Evolutionary conservation across 2,888 invertebrate species (phyloP).

Genomic region (Amphiduros pacificus): DNA sequence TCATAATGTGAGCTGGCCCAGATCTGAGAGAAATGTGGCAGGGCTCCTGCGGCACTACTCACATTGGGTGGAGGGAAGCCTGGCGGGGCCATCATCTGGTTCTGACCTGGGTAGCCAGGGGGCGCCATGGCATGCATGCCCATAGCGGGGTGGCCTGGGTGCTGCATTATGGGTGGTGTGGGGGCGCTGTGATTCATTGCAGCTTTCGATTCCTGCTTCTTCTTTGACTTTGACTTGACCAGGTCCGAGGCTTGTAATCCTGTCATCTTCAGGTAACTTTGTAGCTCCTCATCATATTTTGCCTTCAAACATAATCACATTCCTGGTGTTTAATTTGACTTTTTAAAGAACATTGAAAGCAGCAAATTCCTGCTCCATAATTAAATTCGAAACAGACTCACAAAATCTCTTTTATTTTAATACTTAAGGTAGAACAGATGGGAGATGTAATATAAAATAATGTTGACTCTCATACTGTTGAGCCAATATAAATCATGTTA

Average conservation of each 20-base stretch:
- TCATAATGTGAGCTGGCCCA: slow-evolving; percentile 19
- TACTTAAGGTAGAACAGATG: too few species aligned
- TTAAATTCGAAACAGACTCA: too few species aligned
- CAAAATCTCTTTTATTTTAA: too few species aligned
- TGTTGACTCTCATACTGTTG: too few species aligned
- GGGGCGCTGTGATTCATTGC: background rate
- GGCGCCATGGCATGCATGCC: slow-evolving; percentile 10
- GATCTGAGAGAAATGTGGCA: slow-evolving; percentile 21
- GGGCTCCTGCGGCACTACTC: slow-evolving; percentile 5
- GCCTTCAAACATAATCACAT: slow-evolving; percentile 21
- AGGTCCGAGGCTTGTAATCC: slow-evolving; percentile 35
- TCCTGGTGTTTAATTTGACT: too few species aligned
- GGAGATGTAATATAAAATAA: too few species aligned
- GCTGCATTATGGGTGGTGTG: background rate
- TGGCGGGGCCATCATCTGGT: slow-evolving; percentile 9
- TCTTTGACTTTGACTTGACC: slow-evolving; percentile 24
- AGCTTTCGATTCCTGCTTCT: slow-evolving; percentile 20
- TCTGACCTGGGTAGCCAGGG: slow-evolving; percentile 14
- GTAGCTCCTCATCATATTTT: slow-evolving; percentile 32
- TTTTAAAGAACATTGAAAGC: too few species aligned
- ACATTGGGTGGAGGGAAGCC: background rate
- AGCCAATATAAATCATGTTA: too few species aligned
- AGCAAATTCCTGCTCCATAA: too few species aligned
- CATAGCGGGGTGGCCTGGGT: background rate
- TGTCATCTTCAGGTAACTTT: slow-evolving; percentile 30